Evolutionary conservation across 2,888 invertebrate genomes (phyloP), one percentile per base, ranked within the genome.

Genomic region (Neuroscelio doddi): DNA sequence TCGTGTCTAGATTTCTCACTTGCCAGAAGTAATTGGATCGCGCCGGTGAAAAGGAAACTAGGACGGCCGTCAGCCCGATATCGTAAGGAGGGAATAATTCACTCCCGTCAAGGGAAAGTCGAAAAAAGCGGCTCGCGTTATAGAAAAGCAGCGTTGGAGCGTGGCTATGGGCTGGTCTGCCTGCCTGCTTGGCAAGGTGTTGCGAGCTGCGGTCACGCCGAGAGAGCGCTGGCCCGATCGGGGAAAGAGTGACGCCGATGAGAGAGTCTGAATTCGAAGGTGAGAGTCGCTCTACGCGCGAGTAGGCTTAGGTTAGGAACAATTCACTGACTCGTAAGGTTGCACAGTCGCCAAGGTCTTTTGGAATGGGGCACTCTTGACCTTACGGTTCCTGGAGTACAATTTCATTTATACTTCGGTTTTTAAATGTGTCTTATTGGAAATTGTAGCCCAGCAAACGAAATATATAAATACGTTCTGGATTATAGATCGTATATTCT

Each of bases 1-100:
- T 62, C 57, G 57, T 66, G 62, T 63, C 51, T 62, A 62, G 66
- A 66, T 66, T 63, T 66, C 64, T 65, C 59, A 56, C 65, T 61
- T 36, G 46, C 36, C 45, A 46, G 46, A 52, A 57, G 64, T 64
- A 61, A 65, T 61, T 65, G 59, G 65, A 65, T 65, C 56, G 59
- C 56, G 44, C 27, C 56, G 63, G 44, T 49, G 52, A 49, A 55
- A 53, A 39, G 44, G 53, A 66, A 62, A 66, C 66, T 63, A 47
- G 66, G 51, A 55, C 65, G 57, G 44, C 42, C 47, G 51, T 44
- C 55, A 46, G 55, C 24, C 47, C 32, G 55, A 55, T 55, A 55
- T 36, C 52, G 52, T 24, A 29, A 30, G 42, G 51, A 29, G 42
- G 32, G 50, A 51, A 51, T 51, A 51, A 51, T 53, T 61, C 51